Evolutionary conservation across 2,113 vertebrate genomes (phyloP).

Genomic region (Pelodiscus sinensis): DNA sequence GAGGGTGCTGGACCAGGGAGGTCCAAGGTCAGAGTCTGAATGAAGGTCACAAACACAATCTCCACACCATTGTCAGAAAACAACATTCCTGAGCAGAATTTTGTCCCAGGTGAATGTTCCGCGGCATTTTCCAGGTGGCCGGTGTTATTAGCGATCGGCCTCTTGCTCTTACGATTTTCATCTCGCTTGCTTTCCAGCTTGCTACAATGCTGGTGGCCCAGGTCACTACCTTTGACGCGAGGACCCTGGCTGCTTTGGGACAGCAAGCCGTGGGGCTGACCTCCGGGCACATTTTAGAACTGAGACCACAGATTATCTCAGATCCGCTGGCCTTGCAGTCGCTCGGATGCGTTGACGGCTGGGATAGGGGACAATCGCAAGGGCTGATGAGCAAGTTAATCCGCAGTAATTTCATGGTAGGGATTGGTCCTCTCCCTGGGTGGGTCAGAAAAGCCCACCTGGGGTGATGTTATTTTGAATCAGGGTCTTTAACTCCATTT

Average conservation of each 20-base stretch:
- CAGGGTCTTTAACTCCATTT: no score
- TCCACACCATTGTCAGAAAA: neutral
- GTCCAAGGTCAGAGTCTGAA: neutral
- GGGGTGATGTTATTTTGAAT: neutral
- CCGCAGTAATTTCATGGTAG: constrained; percentile 1
- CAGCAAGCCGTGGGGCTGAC: constrained; percentile 35
- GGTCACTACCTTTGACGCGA: neutral
- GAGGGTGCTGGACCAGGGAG: neutral
- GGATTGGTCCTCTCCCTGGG: no score
- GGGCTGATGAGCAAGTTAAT: constrained; percentile 4
- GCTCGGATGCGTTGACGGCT: constrained; percentile 22
- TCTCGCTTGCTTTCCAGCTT: neutral
- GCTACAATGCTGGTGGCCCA: constrained; percentile 7
- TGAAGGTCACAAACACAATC: neutral
- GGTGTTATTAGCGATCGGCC: neutral
- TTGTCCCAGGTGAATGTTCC: neutral
- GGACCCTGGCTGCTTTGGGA: constrained; percentile 11
- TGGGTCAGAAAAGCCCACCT: neutral
- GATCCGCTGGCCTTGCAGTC: neutral
- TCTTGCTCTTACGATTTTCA: neutral
- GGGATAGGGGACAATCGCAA: constrained; percentile 24
- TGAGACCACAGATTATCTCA: neutral
- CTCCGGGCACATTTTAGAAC: neutral
- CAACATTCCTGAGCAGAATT: neutral
- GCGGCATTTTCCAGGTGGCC: neutral